A percentile compares a stretch with the other conserved stretches of the same genome.
Evolutionary conservation across 2,797 vertebrate species (phyloP).

Genomic region (Sphenodon punctatus): DNA sequence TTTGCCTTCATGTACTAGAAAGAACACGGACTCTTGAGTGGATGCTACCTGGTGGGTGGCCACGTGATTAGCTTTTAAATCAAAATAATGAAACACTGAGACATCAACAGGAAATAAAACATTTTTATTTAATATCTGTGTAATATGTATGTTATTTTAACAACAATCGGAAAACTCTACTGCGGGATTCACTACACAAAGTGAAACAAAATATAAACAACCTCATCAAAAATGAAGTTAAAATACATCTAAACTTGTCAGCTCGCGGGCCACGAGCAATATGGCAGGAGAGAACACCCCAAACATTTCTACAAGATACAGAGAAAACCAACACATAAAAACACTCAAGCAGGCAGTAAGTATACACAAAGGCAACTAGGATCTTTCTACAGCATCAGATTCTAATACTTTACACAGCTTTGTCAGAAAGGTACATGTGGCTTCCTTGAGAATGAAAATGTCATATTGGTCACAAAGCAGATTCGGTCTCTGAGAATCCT

Average conservation of each 20-base stretch:
- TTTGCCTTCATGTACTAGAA: background rate
- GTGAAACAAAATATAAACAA: slow-evolving; percentile 98
- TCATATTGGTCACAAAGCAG: slow-evolving; percentile 81
- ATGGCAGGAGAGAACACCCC: slow-evolving; percentile 97
- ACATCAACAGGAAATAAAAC: slow-evolving; percentile 99
- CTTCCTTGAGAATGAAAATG: slow-evolving; percentile 80
- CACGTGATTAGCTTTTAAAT: slow-evolving; percentile 1
- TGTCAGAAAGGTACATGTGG: slow-evolving; percentile 90
- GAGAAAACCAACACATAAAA: slow-evolving; percentile 97
- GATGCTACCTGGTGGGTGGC: background rate
- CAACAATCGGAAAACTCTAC: slow-evolving; percentile 99
- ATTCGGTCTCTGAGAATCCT: slow-evolving; percentile 70
- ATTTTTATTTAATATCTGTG: slow-evolving; percentile 99
- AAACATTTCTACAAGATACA: slow-evolving; percentile 97
- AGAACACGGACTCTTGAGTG: background rate
- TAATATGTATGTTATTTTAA: slow-evolving; percentile 98
- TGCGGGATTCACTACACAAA: slow-evolving; percentile 99
- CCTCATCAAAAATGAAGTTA: slow-evolving; percentile 98
- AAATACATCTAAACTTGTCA: slow-evolving; percentile 93
- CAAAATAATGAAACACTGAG: slow-evolving; percentile 47
- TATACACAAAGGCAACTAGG: slow-evolving; percentile 99
- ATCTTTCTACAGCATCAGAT: slow-evolving; percentile 99
- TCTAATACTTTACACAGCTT: slow-evolving; percentile 98
- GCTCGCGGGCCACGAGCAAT: slow-evolving; percentile 87
- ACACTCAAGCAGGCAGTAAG: slow-evolving; percentile 99